These are phyloP conservation scores for Shargacucullia verbasci DNA, from an alignment of 2,888 invertebrate species.

Conservation along the genomic window DNA sequence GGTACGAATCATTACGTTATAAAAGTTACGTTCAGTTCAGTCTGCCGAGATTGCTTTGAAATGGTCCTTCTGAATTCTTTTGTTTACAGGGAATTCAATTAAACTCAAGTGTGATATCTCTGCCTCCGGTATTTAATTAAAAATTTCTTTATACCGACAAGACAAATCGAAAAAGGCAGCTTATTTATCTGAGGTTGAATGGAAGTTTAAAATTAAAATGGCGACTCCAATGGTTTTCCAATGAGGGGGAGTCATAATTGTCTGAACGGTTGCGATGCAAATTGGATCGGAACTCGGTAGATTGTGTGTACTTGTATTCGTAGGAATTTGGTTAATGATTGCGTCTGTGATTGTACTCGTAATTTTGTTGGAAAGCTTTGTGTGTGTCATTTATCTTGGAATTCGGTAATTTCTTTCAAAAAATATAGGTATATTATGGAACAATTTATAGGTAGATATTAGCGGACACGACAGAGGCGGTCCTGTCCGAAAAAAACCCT, in stretches of 20 bases:
- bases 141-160: slow-evolving; percentile 52
- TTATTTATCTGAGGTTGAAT: slow-evolving; percentile 59
- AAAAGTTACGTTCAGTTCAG: slow-evolving; percentile 50
- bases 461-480: too few species aligned
- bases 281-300: slow-evolving; percentile 55
- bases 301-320: slow-evolving; percentile 45
- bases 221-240: slow-evolving; percentile 68
- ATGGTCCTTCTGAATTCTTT: slow-evolving; percentile 39
- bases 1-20: slow-evolving; percentile 48
- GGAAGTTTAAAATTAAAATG: slow-evolving; percentile 57
- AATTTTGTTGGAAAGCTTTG: slow-evolving; percentile 24
- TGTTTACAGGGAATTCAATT: slow-evolving; percentile 57
- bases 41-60: slow-evolving; percentile 43
- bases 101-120: slow-evolving; percentile 60
- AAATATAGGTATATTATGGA: too few species aligned
- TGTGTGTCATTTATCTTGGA: not conserved
- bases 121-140: slow-evolving; percentile 57
- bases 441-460: too few species aligned
- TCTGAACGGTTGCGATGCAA: slow-evolving; percentile 62
- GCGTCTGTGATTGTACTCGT: slow-evolving; percentile 31
- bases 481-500: too few species aligned
- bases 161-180: slow-evolving; percentile 56
- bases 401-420: too few species aligned
- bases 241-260: slow-evolving; percentile 68
- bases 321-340: slow-evolving; percentile 43